Evolutionary conservation across 2,113 vertebrate species (phyloP), one percentile per base, ranked within the genome.

Genomic region (Columba livia): DNA sequence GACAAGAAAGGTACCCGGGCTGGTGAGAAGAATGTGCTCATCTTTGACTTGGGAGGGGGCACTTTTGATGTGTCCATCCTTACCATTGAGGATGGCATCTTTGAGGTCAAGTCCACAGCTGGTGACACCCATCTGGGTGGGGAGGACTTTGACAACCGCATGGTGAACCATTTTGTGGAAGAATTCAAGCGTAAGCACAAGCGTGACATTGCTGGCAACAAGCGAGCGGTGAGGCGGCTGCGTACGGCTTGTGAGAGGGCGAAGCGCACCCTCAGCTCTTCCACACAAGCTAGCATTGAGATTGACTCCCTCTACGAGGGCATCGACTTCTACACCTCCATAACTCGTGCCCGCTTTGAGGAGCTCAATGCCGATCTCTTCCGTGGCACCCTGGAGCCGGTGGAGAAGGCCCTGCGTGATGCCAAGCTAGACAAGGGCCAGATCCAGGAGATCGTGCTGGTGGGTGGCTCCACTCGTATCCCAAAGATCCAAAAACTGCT

Each of bases 241-340:
- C 97, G 98, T 67, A 98, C 98, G 0, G 98, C 98, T 72, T 98
- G 98, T 21, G 98, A 98, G 97, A 97, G 98, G 58, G 98, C 98
- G 0, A 98, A 98, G 96, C 98, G 98, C 75, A 98, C 98, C 36
- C 98, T 98, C 58, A 98, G 98, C 91, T 98, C 98, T 51, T 98
- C 98, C 95, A 98, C 98, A 0, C 98, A 98, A 92, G 98, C 98
- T 10, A 98, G 98, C 94, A 98, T 98, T 61, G 98, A 98, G 96
- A 98, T 98, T 44, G 99, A 99, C 94, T 99, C 99, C 15, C 98
- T 99, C 6, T 99, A 98, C 3, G 99, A 99, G 96, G 99, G 99
- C n/a, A 98, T 99, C 53, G 99, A 99, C 82, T 99, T 99, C 98
- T 99, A 99, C 97, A 99, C 99, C 5, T 99, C 99, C 74, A 99